Conservation (phyloP, 2,113 vertebrate genomes). For the Sinocyclocheilus anophthalmus region DNA sequence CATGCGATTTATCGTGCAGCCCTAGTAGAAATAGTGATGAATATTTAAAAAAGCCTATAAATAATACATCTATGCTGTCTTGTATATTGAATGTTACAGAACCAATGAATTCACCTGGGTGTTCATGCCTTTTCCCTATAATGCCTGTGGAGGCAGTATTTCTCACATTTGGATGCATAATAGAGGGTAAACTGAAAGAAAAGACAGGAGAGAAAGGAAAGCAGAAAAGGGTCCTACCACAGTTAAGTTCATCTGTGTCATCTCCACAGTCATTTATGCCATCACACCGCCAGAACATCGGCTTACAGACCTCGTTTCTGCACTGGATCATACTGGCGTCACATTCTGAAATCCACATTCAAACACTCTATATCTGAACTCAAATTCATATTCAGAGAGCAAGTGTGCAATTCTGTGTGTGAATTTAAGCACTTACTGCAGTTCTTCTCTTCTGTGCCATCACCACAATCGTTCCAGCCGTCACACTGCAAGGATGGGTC, state of each 20-base stretch:
- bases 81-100: neutral
- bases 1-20: no score
- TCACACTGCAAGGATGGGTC: conserved; percentile 78
- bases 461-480: conserved; percentile 90
- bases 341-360: conserved; percentile 68
- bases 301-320: conserved; percentile 84
- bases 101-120: neutral
- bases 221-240: conserved; percentile 75
- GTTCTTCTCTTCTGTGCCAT: conserved; percentile 81
- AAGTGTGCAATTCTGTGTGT: conserved; percentile 1
- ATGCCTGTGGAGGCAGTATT: neutral
- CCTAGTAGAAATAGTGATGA: neutral
- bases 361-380: neutral
- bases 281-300: conserved; percentile 88
- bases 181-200: neutral
- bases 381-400: neutral
- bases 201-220: neutral
- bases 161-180: neutral
- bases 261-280: conserved; percentile 89
- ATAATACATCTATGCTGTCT: no score
- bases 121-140: neutral
- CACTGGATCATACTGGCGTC: conserved; percentile 75
- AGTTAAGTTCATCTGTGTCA: conserved; percentile 83
- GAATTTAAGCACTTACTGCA: conserved; percentile 80
- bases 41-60: neutral